Percentiles rank a stretch among this genome's conserved stretches.
Evolutionary conservation across 2,113 vertebrate species (phyloP).

Genomic region (Glaucidium brasilianum): DNA sequence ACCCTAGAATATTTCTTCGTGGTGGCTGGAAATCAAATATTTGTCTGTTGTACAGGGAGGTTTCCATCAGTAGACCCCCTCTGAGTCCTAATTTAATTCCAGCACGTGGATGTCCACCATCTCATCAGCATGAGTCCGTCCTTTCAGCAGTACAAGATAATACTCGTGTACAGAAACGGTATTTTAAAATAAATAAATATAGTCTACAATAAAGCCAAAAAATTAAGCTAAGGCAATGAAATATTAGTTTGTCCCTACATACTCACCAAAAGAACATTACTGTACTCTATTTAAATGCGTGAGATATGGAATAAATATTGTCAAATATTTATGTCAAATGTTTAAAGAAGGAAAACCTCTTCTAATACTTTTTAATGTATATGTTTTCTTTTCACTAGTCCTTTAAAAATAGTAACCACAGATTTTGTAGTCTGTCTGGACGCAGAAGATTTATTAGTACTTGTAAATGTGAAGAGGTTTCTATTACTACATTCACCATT

Average conservation of each 20-base stretch:
- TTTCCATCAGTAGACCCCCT: not conserved
- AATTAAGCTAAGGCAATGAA: not conserved
- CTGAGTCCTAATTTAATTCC: not conserved
- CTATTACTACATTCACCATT: not conserved
- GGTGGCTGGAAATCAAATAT: not conserved
- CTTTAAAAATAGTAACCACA: conserved; percentile 26
- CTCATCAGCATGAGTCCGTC: not conserved
- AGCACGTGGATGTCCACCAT: not conserved
- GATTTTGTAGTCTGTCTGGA: not conserved
- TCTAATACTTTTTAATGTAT: conserved; percentile 1
- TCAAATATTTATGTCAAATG: conserved; percentile 12
- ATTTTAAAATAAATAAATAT: not conserved
- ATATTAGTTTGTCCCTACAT: not conserved
- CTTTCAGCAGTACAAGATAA: not conserved
- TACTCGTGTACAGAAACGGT: not conserved
- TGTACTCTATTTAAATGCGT: not conserved
- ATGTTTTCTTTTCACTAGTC: not conserved
- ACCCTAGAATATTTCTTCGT: not conserved
- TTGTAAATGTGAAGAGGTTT: conserved; percentile 18
- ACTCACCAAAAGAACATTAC: not conserved
- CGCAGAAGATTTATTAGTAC: not conserved
- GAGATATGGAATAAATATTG: not conserved
- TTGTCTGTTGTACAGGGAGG: not conserved
- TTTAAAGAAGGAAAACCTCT: conserved; percentile 1
- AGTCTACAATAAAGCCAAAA: not conserved